Percentiles rank a stretch among this genome's conserved stretches.
Conservation (phyloP, 2,888 invertebrate genomes). For the Idaea biselata region DNA sequence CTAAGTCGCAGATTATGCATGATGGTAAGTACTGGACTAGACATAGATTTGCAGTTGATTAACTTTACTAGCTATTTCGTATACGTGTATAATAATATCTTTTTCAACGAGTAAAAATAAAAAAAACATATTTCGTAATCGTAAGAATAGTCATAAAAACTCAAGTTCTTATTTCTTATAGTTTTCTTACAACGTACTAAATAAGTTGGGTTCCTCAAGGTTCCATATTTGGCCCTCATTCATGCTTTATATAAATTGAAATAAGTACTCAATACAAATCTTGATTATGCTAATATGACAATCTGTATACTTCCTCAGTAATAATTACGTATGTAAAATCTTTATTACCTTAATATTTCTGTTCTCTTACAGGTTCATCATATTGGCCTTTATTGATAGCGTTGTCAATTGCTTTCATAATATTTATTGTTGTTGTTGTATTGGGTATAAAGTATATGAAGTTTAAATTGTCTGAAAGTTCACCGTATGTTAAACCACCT, state of each 20-base stretch:
- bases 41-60: not conserved
- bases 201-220: not conserved
- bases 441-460: slow-evolving; percentile 73
- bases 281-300: too few relatives aligned
- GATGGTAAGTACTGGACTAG: slow-evolving; percentile 46
- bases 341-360: not conserved
- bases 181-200: not conserved
- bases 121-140: too few relatives aligned
- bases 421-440: slow-evolving; percentile 67
- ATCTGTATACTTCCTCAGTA: too few relatives aligned
- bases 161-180: too few relatives aligned
- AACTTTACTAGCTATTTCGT: too few relatives aligned
- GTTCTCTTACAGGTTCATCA: slow-evolving; percentile 57
- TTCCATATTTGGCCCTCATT: not conserved
- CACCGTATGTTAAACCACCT: slow-evolving; percentile 69
- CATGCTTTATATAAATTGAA: not conserved
- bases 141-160: too few relatives aligned
- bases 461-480: slow-evolving; percentile 63
- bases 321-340: too few relatives aligned
- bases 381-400: slow-evolving; percentile 70
- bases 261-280: too few relatives aligned
- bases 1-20: slow-evolving; percentile 60
- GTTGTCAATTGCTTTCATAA: slow-evolving; percentile 65
- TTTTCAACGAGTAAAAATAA: too few relatives aligned
- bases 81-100: too few relatives aligned